A percentile compares a stretch with the other conserved stretches of the same genome.
Conservation (phyloP, 2,113 vertebrate species). For the Scortum barcoo region DNA sequence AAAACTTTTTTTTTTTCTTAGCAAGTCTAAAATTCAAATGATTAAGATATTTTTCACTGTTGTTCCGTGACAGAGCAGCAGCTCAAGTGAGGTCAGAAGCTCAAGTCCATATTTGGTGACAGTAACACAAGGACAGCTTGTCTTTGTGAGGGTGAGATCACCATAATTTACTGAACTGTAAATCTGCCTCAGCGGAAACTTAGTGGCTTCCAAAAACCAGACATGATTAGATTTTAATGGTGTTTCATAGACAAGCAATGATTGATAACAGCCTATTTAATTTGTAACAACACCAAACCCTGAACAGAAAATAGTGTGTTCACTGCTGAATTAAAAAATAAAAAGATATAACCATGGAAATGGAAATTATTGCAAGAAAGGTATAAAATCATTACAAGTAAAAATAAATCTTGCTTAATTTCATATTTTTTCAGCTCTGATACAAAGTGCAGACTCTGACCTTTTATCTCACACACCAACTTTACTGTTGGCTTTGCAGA, state of each 20-base stretch:
- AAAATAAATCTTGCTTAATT: neutral
- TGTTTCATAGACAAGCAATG: neutral
- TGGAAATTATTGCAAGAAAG: neutral
- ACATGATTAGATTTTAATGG: neutral
- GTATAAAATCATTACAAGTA: neutral
- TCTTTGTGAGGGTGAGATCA: conserved; percentile 30
- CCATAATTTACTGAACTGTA: conserved; percentile 8
- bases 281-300: neutral
- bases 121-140: conserved; percentile 19
- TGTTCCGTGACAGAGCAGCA: conserved; percentile 27
- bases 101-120: conserved; percentile 54
- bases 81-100: conserved; percentile 36
- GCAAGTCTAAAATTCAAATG: conserved; percentile 7
- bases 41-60: conserved; percentile 10
- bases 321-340: neutral
- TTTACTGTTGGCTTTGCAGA: conserved; percentile 21
- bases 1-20: neutral
- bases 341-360: too few species aligned
- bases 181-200: conserved; percentile 25
- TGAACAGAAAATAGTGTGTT: neutral
- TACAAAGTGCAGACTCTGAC: conserved; percentile 6
- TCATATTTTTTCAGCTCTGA: neutral
- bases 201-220: neutral
- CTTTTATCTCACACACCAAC: neutral
- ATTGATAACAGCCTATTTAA: neutral